phyloP scores from a whole-genome alignment of 2,797 vertebrate genomes.

The Pteronotus mesoamericanus region DNA sequence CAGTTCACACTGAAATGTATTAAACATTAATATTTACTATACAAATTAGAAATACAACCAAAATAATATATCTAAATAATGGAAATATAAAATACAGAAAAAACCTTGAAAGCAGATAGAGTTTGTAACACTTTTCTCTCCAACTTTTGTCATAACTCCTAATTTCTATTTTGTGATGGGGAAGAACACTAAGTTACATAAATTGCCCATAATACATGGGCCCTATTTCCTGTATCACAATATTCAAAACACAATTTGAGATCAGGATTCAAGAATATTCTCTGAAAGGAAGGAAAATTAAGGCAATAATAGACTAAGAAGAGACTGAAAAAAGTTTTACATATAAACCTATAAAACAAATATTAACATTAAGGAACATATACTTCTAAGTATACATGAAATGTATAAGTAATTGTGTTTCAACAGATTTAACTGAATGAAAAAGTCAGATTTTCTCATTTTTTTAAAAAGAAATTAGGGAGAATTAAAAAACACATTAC shows the following conservation, averaged over 20 bases:
- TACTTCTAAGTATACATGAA: constrained; percentile 4
- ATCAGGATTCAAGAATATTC: constrained; percentile 11
- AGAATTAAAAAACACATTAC: neutral
- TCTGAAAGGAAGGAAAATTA: neutral
- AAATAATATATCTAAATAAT: neutral
- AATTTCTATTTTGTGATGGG: neutral
- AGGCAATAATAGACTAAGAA: neutral
- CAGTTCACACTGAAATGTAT: neutral
- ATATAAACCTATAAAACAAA: constrained; percentile 24
- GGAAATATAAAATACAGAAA: neutral
- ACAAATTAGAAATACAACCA: neutral
- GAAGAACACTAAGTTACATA: neutral
- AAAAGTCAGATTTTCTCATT: constrained; percentile 16
- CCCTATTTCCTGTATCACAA: neutral
- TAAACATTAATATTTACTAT: constrained; percentile 25
- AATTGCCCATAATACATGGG: neutral
- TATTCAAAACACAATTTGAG: neutral
- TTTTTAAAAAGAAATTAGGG: neutral
- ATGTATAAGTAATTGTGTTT: neutral
- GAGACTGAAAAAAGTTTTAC: neutral
- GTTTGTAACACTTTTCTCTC: neutral
- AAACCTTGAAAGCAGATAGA: neutral
- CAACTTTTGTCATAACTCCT: neutral
- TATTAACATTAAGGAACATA: neutral
- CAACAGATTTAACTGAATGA: neutral